Evolutionary conservation across 2,113 vertebrate species (phyloP).

Genomic region (Atlantisia rogersi): DNA sequence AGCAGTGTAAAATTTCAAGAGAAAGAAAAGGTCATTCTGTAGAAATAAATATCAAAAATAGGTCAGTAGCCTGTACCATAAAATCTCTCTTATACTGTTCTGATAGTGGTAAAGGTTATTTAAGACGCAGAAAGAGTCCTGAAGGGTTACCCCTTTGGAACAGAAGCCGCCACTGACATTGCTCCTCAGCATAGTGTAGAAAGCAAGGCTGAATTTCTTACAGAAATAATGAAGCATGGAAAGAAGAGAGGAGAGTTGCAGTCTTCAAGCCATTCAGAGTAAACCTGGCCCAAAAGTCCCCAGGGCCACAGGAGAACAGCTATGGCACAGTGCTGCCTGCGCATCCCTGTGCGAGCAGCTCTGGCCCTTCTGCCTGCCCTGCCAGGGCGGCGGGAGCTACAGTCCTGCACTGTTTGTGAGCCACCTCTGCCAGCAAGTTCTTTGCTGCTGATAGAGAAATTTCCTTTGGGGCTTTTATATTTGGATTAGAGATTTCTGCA

Average conservation of each 20-base stretch:
- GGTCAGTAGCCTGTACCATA: neutral
- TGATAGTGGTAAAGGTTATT: neutral
- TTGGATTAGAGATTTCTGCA: neutral
- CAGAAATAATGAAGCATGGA: neutral
- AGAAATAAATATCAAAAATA: neutral
- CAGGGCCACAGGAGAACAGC: fast-evolving
- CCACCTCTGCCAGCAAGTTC: neutral
- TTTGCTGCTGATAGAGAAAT: neutral
- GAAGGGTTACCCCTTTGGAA: neutral
- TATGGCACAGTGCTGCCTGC: neutral
- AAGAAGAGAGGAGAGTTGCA: neutral
- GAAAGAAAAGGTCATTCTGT: neutral
- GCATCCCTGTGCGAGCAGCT: neutral
- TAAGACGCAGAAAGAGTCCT: neutral
- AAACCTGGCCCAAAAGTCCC: neutral
- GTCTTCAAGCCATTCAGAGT: fast-evolving
- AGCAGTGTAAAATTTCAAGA: neutral
- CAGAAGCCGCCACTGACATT: neutral
- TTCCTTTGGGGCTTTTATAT: neutral
- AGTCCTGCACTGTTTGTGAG: neutral
- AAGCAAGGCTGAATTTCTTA: neutral
- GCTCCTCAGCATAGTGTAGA: fast-evolving
- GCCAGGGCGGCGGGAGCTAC: fast-evolving
- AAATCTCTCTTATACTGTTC: neutral
- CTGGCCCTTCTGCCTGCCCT: neutral